These are phyloP conservation scores for Carapus acus DNA, from an alignment of 2,797 vertebrate species.

Conservation along the genomic window DNA sequence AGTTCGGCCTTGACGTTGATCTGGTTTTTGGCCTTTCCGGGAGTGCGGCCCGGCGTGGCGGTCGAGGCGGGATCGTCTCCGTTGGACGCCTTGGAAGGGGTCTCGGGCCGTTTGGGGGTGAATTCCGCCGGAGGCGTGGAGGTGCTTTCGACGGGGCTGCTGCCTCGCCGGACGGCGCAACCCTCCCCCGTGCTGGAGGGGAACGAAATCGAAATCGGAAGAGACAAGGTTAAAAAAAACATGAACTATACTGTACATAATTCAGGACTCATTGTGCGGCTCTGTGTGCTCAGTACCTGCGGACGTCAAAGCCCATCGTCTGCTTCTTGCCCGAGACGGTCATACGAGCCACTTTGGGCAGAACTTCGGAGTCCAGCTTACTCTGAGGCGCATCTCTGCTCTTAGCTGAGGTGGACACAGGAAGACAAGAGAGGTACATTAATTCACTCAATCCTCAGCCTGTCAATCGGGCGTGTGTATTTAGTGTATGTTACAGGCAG, in stretches of 20 bases:
- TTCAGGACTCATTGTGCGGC: too few species aligned
- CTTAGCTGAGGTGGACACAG: slow-evolving; percentile 76
- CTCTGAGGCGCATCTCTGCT: slow-evolving; percentile 69
- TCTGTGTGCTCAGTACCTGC: slow-evolving; percentile 76
- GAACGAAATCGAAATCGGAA: too few species aligned
- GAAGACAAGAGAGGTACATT: slow-evolving; percentile 19
- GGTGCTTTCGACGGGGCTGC: slow-evolving; percentile 65
- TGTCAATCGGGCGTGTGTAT: too few species aligned
- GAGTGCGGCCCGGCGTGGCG: slow-evolving; percentile 71
- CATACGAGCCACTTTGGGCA: slow-evolving; percentile 96
- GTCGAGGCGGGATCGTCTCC: slow-evolving; percentile 70
- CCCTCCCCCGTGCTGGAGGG: slow-evolving; percentile 82
- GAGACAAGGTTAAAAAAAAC: slow-evolving; percentile 28
- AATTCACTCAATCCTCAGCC: slow-evolving; percentile 1
- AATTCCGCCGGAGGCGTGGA: slow-evolving; percentile 48
- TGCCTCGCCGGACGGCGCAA: slow-evolving; percentile 68
- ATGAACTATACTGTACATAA: too few species aligned
- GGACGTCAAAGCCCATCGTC: slow-evolving; percentile 95
- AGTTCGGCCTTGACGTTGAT: slow-evolving; percentile 88
- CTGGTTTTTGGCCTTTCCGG: slow-evolving; percentile 80
- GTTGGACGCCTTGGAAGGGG: slow-evolving; percentile 56
- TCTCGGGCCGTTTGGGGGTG: slow-evolving; percentile 61
- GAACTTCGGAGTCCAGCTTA: slow-evolving; percentile 82
- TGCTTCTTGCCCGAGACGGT: slow-evolving; percentile 97
- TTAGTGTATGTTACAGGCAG: too few species aligned